Conservation (phyloP, 2,113 vertebrate genomes). For the Manacus vitellinus region DNA sequence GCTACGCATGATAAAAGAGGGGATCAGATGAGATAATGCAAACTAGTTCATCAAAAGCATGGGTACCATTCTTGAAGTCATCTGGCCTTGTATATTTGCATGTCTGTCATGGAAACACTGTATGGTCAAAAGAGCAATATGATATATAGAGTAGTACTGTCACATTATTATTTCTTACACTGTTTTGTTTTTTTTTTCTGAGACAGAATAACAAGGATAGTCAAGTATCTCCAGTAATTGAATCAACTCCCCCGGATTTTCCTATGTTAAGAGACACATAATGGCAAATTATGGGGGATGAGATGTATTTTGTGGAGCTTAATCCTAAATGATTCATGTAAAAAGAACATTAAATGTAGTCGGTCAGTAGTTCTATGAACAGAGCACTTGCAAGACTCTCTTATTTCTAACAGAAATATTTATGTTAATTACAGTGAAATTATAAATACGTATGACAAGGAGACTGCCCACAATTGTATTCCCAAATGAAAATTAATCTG, state of each 20-base stretch:
- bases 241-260: not conserved
- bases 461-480: not conserved
- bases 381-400: not conserved
- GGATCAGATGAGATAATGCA: not conserved
- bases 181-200: not conserved
- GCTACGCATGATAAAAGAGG: constrained; percentile 38
- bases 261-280: not conserved
- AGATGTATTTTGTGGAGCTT: not conserved
- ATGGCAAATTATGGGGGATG: not conserved
- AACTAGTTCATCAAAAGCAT: constrained; percentile 22
- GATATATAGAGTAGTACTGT: not conserved
- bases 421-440: not conserved
- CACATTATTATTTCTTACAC: constrained; percentile 30
- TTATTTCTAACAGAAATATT: not conserved
- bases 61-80: constrained; percentile 15
- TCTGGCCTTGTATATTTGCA: not conserved
- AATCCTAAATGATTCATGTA: not conserved
- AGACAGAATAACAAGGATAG: not conserved
- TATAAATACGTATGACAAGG: not conserved
- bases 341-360: not conserved
- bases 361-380: not conserved
- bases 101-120: not conserved
- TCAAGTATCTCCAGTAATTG: not conserved
- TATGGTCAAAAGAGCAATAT: constrained; percentile 2
- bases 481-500: not conserved